phyloP scores from a whole-genome alignment of 2,113 vertebrate species.

The Prionailurus bengalensis region DNA sequence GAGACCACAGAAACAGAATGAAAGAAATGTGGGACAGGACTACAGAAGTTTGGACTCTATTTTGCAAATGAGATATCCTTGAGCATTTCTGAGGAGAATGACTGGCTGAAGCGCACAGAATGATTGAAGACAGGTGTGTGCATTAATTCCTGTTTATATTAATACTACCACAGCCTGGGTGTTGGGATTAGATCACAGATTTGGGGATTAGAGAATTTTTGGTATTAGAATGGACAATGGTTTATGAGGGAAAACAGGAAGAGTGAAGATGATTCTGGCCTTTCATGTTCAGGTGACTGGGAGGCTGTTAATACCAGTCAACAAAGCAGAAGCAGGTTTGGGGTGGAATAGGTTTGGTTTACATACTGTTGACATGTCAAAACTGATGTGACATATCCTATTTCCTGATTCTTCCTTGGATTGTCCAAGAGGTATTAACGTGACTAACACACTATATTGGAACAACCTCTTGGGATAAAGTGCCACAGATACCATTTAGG shows the following conservation, averaged over 20 bases:
- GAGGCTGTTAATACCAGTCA: not conserved
- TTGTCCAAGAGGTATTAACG: conserved; percentile 49
- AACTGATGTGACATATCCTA: conserved; percentile 7
- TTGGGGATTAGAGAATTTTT: not conserved
- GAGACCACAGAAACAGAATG: not conserved
- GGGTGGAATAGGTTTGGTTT: not conserved
- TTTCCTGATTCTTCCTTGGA: conserved; percentile 60
- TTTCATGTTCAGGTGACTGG: not conserved
- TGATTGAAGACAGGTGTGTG: not conserved
- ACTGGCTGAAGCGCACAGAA: not conserved
- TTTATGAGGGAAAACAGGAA: not conserved
- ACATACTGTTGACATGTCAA: conserved; percentile 32
- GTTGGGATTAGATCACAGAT: not conserved
- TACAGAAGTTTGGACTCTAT: not conserved
- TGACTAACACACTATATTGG: conserved; percentile 34
- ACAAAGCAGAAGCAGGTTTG: not conserved
- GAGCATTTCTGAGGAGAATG: not conserved
- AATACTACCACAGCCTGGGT: not conserved
- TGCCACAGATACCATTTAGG: conserved; percentile 49
- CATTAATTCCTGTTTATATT: not conserved
- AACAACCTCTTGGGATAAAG: conserved; percentile 32
- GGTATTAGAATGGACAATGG: not conserved
- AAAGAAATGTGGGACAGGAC: not conserved
- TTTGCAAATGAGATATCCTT: not conserved
- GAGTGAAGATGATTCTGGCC: not conserved